phyloP scores from a whole-genome alignment of 2,797 vertebrate species.

The Onychomys arenicola region DNA sequence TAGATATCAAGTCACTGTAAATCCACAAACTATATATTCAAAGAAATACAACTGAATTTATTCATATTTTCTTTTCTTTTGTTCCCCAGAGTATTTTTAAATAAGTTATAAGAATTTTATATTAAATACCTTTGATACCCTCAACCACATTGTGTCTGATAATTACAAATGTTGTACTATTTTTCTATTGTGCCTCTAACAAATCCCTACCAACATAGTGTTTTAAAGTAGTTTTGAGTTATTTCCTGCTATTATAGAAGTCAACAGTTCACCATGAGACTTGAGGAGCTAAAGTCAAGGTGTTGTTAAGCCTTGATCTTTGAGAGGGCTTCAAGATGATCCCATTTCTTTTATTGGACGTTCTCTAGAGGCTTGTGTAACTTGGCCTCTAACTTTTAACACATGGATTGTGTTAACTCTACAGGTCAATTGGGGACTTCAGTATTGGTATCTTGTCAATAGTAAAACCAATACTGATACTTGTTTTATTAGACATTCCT shows the following conservation, averaged over 20 bases:
- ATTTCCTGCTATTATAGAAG: neutral
- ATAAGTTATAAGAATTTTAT: neutral
- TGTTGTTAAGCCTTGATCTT: neutral
- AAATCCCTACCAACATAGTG: neutral
- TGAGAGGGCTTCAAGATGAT: neutral
- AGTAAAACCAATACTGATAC: neutral
- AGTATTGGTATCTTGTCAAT: neutral
- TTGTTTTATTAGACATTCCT: neutral
- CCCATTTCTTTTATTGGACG: neutral
- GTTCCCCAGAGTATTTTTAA: neutral
- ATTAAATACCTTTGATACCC: neutral
- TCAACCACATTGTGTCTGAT: neutral
- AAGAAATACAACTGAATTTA: neutral
- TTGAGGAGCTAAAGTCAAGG: neutral
- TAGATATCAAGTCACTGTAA: neutral
- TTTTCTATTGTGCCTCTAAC: neutral
- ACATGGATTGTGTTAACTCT: neutral
- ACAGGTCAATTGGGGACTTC: neutral
- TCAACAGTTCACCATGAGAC: neutral
- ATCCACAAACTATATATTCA: neutral
- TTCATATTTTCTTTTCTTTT: neutral
- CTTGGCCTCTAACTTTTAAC: neutral
- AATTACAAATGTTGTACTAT: neutral
- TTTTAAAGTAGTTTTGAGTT: constrained; percentile 4
- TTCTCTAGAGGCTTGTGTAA: neutral